Evolutionary conservation across 2,797 vertebrate genomes (phyloP).

Genomic region (Poliocrania exsul): DNA sequence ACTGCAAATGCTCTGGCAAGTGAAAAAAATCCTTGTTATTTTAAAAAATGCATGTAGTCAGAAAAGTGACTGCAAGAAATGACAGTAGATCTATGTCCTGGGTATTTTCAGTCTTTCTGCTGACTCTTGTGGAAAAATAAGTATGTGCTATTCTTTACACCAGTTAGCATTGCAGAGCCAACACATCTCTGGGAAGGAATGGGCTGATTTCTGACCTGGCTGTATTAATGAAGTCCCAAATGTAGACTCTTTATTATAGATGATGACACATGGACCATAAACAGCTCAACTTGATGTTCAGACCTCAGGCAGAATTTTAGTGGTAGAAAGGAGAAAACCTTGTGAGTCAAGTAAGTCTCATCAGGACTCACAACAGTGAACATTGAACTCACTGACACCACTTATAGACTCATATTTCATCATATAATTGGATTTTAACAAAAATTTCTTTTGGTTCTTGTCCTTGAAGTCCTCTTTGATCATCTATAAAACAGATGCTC

Average conservation of each 20-base stretch:
- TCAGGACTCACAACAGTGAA: slow-evolving; percentile 8
- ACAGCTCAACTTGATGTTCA: slow-evolving; percentile 55
- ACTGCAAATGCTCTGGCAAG: background rate
- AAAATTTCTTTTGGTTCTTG: background rate
- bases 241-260: slow-evolving; percentile 58
- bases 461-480: slow-evolving; percentile 16
- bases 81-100: background rate
- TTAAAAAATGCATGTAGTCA: slow-evolving; percentile 10
- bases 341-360: slow-evolving; percentile 66
- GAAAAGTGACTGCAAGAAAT: background rate
- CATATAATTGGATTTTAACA: slow-evolving; percentile 24
- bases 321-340: slow-evolving; percentile 58
- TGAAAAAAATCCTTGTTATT: background rate
- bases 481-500: background rate
- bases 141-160: slow-evolving; percentile 10
- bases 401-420: slow-evolving; percentile 27
- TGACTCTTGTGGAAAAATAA: slow-evolving; percentile 41
- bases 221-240: slow-evolving; percentile 72
- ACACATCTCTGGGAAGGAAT: slow-evolving; percentile 24
- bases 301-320: slow-evolving; percentile 61
- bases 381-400: slow-evolving; percentile 20
- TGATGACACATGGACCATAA: slow-evolving; percentile 53
- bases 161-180: slow-evolving; percentile 46
- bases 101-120: slow-evolving; percentile 33
- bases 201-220: slow-evolving; percentile 65